Evolutionary conservation across 2,113 vertebrate genomes (phyloP).

Genomic region (Zapornia atra): DNA sequence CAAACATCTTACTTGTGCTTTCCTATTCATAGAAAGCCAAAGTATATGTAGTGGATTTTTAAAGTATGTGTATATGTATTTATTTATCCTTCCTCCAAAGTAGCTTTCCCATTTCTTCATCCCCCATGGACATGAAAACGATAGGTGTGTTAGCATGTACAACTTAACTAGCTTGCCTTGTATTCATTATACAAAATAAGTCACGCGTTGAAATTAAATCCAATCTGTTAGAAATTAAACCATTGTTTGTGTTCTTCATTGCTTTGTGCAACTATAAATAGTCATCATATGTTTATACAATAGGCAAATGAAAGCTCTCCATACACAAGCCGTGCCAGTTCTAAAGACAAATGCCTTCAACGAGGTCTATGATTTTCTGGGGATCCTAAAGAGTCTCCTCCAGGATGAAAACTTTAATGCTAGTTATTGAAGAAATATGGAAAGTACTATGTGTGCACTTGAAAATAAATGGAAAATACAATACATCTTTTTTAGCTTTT

Average conservation of each 20-base stretch:
- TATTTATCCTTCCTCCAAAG: background rate
- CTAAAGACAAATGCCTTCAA: background rate
- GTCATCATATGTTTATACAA: background rate
- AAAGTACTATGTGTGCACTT: background rate
- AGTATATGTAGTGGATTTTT: background rate
- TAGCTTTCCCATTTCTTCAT: background rate
- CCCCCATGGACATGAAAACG: background rate
- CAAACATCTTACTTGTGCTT: conserved; percentile 16
- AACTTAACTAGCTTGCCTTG: background rate
- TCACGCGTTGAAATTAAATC: background rate
- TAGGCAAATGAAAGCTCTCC: background rate
- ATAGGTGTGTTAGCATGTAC: background rate
- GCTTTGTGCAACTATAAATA: background rate
- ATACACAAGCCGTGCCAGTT: background rate
- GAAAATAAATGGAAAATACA: conserved; percentile 29
- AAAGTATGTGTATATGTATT: background rate
- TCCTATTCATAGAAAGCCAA: background rate
- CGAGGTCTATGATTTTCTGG: background rate
- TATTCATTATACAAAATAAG: background rate
- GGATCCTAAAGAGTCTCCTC: background rate
- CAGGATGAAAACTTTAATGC: background rate
- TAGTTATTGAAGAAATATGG: background rate
- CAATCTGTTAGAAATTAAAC: background rate
- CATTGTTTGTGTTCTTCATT: background rate
- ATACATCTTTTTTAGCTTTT: background rate